Evolutionary conservation across 2,797 vertebrate species (phyloP).

Genomic region (Labeo calbasu): DNA sequence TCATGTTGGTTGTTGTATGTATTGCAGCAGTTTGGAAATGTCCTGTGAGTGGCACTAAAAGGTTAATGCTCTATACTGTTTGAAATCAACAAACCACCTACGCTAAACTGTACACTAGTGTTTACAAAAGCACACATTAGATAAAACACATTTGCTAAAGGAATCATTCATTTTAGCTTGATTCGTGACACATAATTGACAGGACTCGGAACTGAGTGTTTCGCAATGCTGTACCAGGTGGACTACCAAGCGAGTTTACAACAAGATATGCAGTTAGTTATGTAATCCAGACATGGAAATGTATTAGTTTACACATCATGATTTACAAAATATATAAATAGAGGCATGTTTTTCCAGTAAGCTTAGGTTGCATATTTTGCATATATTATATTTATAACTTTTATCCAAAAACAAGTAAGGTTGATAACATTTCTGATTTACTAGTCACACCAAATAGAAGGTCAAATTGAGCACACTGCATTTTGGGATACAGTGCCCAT

Average conservation of each 20-base stretch:
- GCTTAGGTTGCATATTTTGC: background rate
- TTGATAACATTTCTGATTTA: background rate
- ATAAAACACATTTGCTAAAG: background rate
- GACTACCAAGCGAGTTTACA: background rate
- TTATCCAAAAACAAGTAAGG: background rate
- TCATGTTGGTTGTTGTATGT: too few relatives aligned
- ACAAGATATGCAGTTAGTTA: background rate
- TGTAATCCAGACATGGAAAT: background rate
- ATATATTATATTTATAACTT: background rate
- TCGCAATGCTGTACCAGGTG: background rate
- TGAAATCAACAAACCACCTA: background rate
- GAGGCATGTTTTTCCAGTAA: background rate
- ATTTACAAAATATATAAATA: background rate
- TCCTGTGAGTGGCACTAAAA: too few relatives aligned
- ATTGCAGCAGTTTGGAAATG: too few relatives aligned
- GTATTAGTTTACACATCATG: background rate
- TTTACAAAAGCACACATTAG: background rate
- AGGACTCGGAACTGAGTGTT: background rate
- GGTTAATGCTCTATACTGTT: too few relatives aligned
- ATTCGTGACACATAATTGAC: background rate
- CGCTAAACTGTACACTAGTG: background rate
- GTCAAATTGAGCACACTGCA: background rate
- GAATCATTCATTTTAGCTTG: background rate
- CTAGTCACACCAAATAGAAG: background rate
- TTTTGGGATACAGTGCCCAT: background rate